Evolutionary conservation across 2,797 vertebrate genomes (phyloP).

Genomic region (Zenarchopterus dispar): DNA sequence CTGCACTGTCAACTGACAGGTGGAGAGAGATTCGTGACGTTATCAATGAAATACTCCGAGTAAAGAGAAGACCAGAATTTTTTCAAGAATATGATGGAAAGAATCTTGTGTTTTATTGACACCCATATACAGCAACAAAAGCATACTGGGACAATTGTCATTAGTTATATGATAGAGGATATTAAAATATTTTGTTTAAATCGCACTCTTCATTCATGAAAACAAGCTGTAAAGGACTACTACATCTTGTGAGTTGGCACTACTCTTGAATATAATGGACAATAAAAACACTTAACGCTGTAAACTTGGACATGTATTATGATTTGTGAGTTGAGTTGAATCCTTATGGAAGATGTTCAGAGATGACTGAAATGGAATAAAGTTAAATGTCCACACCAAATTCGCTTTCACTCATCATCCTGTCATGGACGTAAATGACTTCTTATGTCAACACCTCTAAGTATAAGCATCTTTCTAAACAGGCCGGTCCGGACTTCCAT

Average conservation of each 20-base stretch:
- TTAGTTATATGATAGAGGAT: slow-evolving; percentile 28
- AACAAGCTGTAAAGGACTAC: slow-evolving; percentile 26
- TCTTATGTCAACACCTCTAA: slow-evolving; percentile 54
- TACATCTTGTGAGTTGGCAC: slow-evolving; percentile 12
- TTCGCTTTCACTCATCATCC: slow-evolving; percentile 27
- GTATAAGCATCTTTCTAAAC: slow-evolving; percentile 70
- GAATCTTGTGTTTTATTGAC: slow-evolving; percentile 47
- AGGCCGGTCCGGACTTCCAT: slow-evolving; percentile 75
- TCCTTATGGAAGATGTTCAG: slow-evolving; percentile 33
- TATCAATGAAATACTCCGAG: slow-evolving; percentile 77
- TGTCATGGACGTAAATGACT: slow-evolving; percentile 36
- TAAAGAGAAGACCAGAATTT: slow-evolving; percentile 73
- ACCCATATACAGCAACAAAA: slow-evolving; percentile 39
- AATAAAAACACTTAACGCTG: slow-evolving; percentile 27
- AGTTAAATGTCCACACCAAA: slow-evolving; percentile 29
- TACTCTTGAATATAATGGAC: slow-evolving; percentile 8
- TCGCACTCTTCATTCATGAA: slow-evolving; percentile 21
- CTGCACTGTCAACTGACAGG: slow-evolving; percentile 54
- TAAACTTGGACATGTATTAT: slow-evolving; percentile 30
- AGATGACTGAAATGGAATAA: slow-evolving; percentile 53
- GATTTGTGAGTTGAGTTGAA: slow-evolving; percentile 22
- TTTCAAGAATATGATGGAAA: slow-evolving; percentile 62
- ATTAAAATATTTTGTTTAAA: slow-evolving; percentile 21
- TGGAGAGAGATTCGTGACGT: slow-evolving; percentile 78
- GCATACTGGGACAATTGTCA: slow-evolving; percentile 75